phyloP scores from a whole-genome alignment of 2,888 invertebrate species.

The Phalera bucephala region DNA sequence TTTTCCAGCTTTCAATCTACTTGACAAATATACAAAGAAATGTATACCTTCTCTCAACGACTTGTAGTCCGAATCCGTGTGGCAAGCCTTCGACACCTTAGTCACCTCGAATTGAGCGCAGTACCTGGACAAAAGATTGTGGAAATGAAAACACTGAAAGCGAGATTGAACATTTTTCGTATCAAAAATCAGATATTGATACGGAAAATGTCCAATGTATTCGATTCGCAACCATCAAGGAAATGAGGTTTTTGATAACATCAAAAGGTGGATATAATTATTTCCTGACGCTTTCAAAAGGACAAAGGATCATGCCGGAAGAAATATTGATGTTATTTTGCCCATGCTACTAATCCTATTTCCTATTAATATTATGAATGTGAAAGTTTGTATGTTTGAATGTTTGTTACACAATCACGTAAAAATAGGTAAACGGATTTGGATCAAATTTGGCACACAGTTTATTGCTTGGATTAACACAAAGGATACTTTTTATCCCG shows the following conservation, averaged over 20 bases:
- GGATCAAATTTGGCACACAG: too few relatives aligned
- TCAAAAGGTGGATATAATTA: background rate
- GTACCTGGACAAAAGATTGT: conserved; percentile 85
- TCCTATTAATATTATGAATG: too few relatives aligned
- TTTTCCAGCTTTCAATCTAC: conserved; percentile 23
- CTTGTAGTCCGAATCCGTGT: conserved; percentile 88
- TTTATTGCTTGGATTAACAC: too few relatives aligned
- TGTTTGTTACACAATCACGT: too few relatives aligned
- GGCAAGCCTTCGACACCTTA: conserved; percentile 92
- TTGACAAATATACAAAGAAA: conserved; percentile 8
- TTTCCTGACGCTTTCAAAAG: conserved; percentile 1
- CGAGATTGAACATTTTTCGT: conserved; percentile 7
- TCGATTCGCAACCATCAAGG: conserved; percentile 15
- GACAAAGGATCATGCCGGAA: background rate
- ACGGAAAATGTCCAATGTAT: conserved; percentile 1
- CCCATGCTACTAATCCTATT: too few relatives aligned
- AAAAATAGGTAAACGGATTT: too few relatives aligned
- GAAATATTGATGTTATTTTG: background rate
- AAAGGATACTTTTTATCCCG: too few relatives aligned
- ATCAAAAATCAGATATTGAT: too few relatives aligned
- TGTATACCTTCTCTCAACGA: conserved; percentile 88
- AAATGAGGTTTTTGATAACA: conserved; percentile 14
- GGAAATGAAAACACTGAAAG: conserved; percentile 32
- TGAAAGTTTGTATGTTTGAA: too few relatives aligned
- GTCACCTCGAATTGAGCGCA: conserved; percentile 93